Conservation (phyloP, 1,140 invertebrate genomes). For the Aricia agestis region DNA sequence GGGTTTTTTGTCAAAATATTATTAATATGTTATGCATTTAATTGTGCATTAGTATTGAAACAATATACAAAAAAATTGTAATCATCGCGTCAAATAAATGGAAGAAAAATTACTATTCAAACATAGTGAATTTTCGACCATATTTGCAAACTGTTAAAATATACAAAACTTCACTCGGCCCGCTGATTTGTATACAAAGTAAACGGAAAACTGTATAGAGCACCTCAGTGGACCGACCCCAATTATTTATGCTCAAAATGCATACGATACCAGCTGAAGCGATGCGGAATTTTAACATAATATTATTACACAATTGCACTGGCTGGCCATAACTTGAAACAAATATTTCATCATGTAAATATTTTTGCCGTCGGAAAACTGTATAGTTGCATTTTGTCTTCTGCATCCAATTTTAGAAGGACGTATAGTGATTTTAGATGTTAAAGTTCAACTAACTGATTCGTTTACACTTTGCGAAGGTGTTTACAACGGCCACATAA, state of each 20-base stretch:
- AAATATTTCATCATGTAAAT: neutral
- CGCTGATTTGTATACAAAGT: neutral
- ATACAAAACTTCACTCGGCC: neutral
- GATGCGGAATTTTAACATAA: neutral
- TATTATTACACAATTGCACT: neutral
- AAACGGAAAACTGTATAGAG: neutral
- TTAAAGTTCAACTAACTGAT: neutral
- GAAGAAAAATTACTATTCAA: too few species aligned
- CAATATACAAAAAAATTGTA: too few species aligned
- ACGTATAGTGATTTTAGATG: too few species aligned
- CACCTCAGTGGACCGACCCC: neutral
- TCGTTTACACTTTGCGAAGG: neutral
- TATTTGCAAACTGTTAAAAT: neutral
- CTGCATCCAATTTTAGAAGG: too few species aligned
- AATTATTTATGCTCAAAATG: slow-evolving; percentile 3
- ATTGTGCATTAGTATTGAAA: too few species aligned
- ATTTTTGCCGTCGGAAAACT: neutral
- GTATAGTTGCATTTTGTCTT: neutral
- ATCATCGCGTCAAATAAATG: too few species aligned
- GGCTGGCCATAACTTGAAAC: neutral
- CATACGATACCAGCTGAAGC: neutral
- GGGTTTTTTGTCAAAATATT: too few species aligned
- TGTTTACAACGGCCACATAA: neutral
- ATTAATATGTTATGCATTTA: too few species aligned
- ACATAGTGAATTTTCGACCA: neutral